A percentile compares a stretch with the other conserved stretches of the same genome.
Conservation (phyloP, 2,797 vertebrate genomes). For the Discoglossus pictus region DNA sequence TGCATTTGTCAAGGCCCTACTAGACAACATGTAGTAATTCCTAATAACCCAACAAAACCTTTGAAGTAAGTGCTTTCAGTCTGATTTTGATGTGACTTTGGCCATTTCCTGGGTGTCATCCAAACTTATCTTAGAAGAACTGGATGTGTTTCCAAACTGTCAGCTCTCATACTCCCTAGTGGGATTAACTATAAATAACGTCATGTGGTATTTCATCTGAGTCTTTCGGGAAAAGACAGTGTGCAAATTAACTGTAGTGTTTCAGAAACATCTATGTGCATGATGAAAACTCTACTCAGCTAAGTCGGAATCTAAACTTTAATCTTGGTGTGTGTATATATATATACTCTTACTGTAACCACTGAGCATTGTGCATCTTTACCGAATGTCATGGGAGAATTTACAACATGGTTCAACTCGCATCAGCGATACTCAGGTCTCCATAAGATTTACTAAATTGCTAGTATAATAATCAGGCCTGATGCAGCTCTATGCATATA, state of each 20-base stretch:
- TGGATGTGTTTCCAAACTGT: conserved; percentile 63
- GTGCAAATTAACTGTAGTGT: conserved; percentile 51
- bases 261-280: conserved; percentile 50
- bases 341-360: too few relatives aligned
- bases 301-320: too few relatives aligned
- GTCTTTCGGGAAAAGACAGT: conserved; percentile 59
- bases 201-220: conserved; percentile 63
- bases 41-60: conserved; percentile 33
- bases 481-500: too few relatives aligned
- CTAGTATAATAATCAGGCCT: too few relatives aligned
- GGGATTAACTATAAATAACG: conserved; percentile 66
- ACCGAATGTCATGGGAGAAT: too few relatives aligned
- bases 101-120: conserved; percentile 56
- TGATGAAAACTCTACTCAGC: too few relatives aligned
- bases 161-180: conserved; percentile 59
- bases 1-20: background rate
- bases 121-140: conserved; percentile 61
- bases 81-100: conserved; percentile 54
- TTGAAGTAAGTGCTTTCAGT: conserved; percentile 41
- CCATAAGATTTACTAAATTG: too few relatives aligned
- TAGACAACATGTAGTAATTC: conserved; percentile 32
- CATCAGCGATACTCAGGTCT: too few relatives aligned
- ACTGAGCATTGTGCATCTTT: too few relatives aligned
- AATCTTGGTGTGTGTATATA: too few relatives aligned
- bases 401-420: too few relatives aligned